Percentiles rank a stretch among this genome's conserved stretches.
These are phyloP conservation scores for Platypus cylindrus DNA, from an alignment of 2,888 invertebrate species.

Conservation along the genomic window DNA sequence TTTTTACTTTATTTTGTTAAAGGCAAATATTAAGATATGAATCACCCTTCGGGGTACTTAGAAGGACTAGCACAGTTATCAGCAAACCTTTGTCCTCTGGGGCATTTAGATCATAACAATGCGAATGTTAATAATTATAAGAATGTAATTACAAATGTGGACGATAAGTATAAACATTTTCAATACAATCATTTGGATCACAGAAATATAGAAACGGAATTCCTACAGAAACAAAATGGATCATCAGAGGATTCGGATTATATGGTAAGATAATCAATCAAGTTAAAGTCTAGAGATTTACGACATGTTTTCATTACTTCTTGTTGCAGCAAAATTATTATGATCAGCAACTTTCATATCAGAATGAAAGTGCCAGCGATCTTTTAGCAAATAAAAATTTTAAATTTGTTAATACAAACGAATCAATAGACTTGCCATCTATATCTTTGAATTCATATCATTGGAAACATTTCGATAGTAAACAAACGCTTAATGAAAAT, in stretches of 20 bases:
- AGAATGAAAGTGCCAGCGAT: slow-evolving; percentile 17
- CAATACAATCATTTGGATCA: slow-evolving; percentile 18
- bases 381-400: slow-evolving; percentile 13
- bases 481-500: slow-evolving; percentile 19
- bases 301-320: too few species aligned
- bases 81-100: slow-evolving; percentile 47
- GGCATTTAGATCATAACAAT: slow-evolving; percentile 28
- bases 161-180: slow-evolving; percentile 22
- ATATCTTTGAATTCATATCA: slow-evolving; percentile 31
- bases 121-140: slow-evolving; percentile 26
- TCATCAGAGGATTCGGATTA: slow-evolving; percentile 21
- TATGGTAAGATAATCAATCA: slow-evolving; percentile 15
- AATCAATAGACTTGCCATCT: slow-evolving; percentile 30
- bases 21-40: slow-evolving; percentile 22
- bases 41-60: slow-evolving; percentile 26
- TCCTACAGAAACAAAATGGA: slow-evolving; percentile 19
- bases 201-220: slow-evolving; percentile 20
- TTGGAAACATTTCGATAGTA: slow-evolving; percentile 30
- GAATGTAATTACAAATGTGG: slow-evolving; percentile 19
- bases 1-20: too few species aligned
- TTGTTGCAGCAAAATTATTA: slow-evolving; percentile 24
- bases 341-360: slow-evolving; percentile 21
- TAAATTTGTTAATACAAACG: slow-evolving; percentile 26
- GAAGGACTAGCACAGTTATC: slow-evolving; percentile 35
- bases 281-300: background rate